These are phyloP conservation scores for Promerops cafer DNA, from an alignment of 2,113 vertebrate genomes.

Conservation along the genomic window DNA sequence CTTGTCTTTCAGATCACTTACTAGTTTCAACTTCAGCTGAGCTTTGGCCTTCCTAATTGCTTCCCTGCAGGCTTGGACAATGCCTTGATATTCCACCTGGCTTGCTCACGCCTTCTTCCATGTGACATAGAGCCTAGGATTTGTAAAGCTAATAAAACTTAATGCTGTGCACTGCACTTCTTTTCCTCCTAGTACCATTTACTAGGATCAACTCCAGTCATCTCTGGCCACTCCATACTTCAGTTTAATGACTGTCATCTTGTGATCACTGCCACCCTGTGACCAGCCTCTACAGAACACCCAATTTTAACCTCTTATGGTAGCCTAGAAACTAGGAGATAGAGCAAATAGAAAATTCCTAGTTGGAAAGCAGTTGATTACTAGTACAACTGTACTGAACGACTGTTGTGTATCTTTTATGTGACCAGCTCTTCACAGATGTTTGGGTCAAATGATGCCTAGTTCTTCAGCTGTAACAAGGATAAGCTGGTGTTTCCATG, in stretches of 20 bases:
- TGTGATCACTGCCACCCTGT: neutral
- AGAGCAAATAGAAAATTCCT: neutral
- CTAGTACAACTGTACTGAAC: neutral
- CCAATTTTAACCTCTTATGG: neutral
- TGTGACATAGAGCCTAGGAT: neutral
- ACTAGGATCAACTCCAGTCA: neutral
- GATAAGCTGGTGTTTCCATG: neutral
- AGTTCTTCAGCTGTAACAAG: neutral
- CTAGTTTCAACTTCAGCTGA: neutral
- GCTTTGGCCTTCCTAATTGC: constrained; percentile 5
- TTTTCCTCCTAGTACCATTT: neutral
- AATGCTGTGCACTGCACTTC: neutral
- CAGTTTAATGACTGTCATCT: neutral
- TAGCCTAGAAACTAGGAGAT: neutral
- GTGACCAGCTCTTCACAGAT: neutral
- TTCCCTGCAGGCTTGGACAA: neutral
- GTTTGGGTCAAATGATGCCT: neutral
- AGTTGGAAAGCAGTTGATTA: neutral
- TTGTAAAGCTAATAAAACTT: neutral
- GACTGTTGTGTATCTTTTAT: neutral
- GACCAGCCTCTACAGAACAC: neutral
- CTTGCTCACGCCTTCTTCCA: neutral
- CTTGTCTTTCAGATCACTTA: neutral
- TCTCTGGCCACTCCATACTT: neutral
- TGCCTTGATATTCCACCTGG: neutral